phyloP scores from a whole-genome alignment of 2,113 vertebrate species.

The Benitochromis conjunctus region DNA sequence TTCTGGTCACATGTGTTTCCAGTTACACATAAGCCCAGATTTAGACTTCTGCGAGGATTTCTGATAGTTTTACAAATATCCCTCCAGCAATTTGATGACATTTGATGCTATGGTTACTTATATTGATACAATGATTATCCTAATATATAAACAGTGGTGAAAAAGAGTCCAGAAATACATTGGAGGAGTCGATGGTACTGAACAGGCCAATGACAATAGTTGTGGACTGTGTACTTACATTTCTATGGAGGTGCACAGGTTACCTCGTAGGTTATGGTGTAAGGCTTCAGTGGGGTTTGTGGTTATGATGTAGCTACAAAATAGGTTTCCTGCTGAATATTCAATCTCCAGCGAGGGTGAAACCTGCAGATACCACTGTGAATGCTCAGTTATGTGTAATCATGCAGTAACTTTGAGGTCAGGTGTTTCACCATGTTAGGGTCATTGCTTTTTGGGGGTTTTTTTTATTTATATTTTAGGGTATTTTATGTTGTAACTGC shows the following conservation, averaged over 20 bases:
- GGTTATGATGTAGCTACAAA: neutral
- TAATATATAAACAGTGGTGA: no score
- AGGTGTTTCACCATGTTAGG: neutral
- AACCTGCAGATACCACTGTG: neutral
- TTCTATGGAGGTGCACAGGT: neutral
- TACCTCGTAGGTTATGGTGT: neutral
- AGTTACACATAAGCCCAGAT: neutral
- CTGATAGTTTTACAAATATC: no score
- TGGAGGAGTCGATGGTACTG: no score
- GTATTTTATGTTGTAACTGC: neutral
- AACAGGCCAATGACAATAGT: neutral
- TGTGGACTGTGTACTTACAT: neutral
- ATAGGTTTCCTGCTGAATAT: neutral
- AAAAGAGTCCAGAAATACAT: no score
- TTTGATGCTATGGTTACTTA: no score
- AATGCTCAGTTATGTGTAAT: neutral
- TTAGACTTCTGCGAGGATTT: neutral
- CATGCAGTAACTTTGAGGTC: neutral
- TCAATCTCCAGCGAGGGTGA: neutral
- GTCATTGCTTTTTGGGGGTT: neutral
- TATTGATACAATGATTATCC: no score
- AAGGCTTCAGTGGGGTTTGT: neutral
- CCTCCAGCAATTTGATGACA: no score
- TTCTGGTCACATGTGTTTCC: neutral
- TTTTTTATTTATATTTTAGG: neutral